Conservation (phyloP, 2,797 vertebrate species). For the Manis pentadactyla region DNA sequence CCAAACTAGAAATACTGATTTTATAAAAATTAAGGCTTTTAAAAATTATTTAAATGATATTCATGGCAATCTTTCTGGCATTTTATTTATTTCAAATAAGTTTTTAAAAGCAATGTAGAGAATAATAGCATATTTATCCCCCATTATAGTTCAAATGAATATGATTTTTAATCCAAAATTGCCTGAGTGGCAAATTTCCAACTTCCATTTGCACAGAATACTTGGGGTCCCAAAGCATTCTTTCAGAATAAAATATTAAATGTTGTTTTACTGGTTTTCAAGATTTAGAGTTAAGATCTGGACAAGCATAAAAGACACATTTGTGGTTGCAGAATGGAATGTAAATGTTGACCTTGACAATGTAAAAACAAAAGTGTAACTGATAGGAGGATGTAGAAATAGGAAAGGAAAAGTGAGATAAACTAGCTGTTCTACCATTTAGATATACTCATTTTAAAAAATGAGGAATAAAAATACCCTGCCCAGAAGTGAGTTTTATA, state of each 20-base stretch:
- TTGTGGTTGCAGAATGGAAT: not conserved
- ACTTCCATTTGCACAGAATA: slow-evolving; percentile 7
- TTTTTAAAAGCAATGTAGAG: slow-evolving; percentile 16
- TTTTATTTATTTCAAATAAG: slow-evolving; percentile 33
- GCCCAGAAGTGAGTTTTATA: not conserved
- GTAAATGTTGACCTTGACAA: slow-evolving; percentile 22
- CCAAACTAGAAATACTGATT: slow-evolving; percentile 2
- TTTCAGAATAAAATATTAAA: slow-evolving; percentile 57
- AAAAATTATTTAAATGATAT: slow-evolving; percentile 45
- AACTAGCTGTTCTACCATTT: not conserved
- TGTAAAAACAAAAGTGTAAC: not conserved
- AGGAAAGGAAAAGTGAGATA: not conserved
- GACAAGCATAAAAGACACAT: not conserved
- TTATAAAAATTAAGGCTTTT: slow-evolving; percentile 9
- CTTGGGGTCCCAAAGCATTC: not conserved
- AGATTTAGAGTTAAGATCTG: not conserved
- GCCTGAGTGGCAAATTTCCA: not conserved
- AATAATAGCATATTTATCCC: slow-evolving; percentile 22
- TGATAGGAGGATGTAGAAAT: not conserved
- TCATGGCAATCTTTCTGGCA: not conserved
- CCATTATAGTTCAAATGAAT: slow-evolving; percentile 39
- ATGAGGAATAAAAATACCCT: not conserved
- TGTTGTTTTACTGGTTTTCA: not conserved
- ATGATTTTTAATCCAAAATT: slow-evolving; percentile 16
- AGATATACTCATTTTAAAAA: not conserved